These are phyloP conservation scores for Cheilinus undulatus DNA, from an alignment of 2,113 vertebrate genomes.

Conservation along the genomic window DNA sequence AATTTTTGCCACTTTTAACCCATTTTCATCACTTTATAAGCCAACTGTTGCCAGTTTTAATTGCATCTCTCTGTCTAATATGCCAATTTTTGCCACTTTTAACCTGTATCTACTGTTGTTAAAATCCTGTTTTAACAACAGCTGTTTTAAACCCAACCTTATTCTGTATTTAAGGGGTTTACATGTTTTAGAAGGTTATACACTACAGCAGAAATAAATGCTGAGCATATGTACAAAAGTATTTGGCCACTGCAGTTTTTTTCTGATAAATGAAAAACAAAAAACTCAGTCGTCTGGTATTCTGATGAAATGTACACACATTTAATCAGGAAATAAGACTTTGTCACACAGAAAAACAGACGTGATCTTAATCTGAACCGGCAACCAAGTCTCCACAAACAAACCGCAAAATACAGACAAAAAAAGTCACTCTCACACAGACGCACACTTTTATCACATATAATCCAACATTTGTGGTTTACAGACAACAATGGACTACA, in stretches of 20 bases:
- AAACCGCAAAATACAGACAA: not conserved
- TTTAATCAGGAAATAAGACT: slow-evolving; percentile 53
- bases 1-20: too few species aligned
- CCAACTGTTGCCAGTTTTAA: too few species aligned
- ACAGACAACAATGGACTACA: not conserved
- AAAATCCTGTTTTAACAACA: too few species aligned
- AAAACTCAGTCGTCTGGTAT: not conserved
- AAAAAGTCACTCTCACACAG: not conserved
- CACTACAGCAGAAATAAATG: too few species aligned
- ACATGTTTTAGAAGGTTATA: too few species aligned
- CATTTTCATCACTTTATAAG: too few species aligned
- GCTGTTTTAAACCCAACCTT: too few species aligned
- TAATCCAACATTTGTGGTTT: not conserved
- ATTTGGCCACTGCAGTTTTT: not conserved
- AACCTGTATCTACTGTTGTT: too few species aligned
- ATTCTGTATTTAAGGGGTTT: too few species aligned
- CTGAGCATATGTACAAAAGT: too few species aligned
- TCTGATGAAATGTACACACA: slow-evolving; percentile 33
- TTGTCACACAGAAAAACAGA: slow-evolving; percentile 32
- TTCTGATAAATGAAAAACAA: not conserved
- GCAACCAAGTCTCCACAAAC: slow-evolving; percentile 18
- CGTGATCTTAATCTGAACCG: slow-evolving; percentile 16
- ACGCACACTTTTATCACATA: not conserved
- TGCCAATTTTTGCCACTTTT: too few species aligned
- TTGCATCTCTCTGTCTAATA: too few species aligned